Base-by-base conservation (phyloP, 2,113 vertebrate genomes). In the Seriola quinqueradiata region DNA sequence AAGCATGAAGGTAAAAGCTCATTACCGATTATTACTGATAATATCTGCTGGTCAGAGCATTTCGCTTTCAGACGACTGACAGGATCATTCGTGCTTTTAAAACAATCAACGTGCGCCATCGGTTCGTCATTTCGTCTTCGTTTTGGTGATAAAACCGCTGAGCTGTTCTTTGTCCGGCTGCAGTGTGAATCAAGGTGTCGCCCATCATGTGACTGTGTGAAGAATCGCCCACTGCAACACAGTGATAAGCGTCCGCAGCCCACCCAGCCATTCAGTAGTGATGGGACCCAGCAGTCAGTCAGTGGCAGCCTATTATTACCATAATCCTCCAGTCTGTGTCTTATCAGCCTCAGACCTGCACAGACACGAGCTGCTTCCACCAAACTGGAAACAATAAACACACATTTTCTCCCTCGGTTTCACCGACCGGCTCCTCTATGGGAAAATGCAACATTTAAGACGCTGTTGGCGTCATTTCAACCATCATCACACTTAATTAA, bases 191-290 rank as follows among this genome's bases (percentile, higher is more conserved):
- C 70, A 77, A 85, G 89, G 86, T 86, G 88, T 75, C 82, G 59
- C 38, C 75, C 16, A 75, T 86, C 89, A 77, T 60, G 79, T 87
- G 84, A 83, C 86, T 14, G 65, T 4, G 57, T 82, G 85, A 91
- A 89, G 76, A 72, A 87, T 82, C 13, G 70, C 69, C 82, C 78
- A n/a, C 93, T 94, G 93, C 91, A 83, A 46, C 70, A 14, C 38
- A 4, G 66, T 75, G 93, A 94, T 94, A 94, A 94, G 90, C 13
- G 73, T 55, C 84, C 52, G 64, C 74, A 74, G 78, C 84, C 74
- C 77, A 38, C 81, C 81, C 77, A 32, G 71, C 83, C 79, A 1
- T 9, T 28, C 55, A n/a, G 63, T 17, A 14, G 60, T 19, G 69
- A 42, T 23, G 48, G 81, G 87, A 80, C 82, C 54, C 69, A 10